These are phyloP conservation scores for Pollicipes pollicipes DNA, from an alignment of 1,140 invertebrate genomes.

Conservation along the genomic window DNA sequence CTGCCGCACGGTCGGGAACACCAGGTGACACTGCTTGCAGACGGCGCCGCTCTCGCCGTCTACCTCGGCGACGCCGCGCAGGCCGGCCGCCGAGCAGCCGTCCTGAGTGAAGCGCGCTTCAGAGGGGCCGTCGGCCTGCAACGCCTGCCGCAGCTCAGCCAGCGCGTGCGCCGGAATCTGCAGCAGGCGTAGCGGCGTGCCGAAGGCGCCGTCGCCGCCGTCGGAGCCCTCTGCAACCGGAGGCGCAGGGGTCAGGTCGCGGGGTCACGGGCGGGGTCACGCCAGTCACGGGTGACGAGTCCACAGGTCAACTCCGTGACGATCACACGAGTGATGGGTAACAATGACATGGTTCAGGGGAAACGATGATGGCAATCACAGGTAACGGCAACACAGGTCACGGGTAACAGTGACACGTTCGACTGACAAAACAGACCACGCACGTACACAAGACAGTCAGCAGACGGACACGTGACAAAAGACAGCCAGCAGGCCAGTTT, in stretches of 20 bases:
- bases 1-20: background rate
- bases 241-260: background rate
- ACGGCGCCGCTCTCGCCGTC: conserved; percentile 2
- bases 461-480: too few relatives aligned
- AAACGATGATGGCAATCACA: too few relatives aligned
- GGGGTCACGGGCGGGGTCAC: too few relatives aligned
- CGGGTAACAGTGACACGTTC: too few relatives aligned
- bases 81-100: background rate
- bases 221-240: background rate
- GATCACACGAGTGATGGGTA: too few relatives aligned
- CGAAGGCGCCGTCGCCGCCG: background rate
- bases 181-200: background rate
- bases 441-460: too few relatives aligned
- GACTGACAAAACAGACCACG: too few relatives aligned
- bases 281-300: too few relatives aligned
- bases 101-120: background rate
- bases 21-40: conserved; percentile 5
- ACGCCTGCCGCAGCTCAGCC: background rate
- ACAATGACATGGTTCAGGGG: too few relatives aligned
- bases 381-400: too few relatives aligned
- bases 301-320: too few relatives aligned
- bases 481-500: background rate
- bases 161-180: background rate
- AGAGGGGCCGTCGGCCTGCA: background rate
- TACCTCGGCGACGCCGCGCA: background rate